Conservation (phyloP, 2,888 invertebrate species). For the Epistrophella euchroma region DNA sequence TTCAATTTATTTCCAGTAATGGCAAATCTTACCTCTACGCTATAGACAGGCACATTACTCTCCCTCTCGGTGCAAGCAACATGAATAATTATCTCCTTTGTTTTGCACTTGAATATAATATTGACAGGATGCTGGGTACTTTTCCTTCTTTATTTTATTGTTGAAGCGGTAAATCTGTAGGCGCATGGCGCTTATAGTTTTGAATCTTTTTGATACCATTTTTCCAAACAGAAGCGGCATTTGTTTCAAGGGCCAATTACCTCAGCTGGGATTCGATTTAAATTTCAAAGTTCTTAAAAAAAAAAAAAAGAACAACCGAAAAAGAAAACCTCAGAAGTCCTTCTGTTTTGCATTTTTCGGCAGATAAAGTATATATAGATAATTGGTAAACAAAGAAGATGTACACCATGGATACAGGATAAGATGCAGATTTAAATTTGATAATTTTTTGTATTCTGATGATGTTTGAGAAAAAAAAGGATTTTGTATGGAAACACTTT, state of each 20-base stretch:
- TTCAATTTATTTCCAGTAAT: slow-evolving; percentile 47
- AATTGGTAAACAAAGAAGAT: slow-evolving; percentile 62
- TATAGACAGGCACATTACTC: slow-evolving; percentile 50
- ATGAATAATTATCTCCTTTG: slow-evolving; percentile 68
- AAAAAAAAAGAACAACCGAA: slow-evolving; percentile 21
- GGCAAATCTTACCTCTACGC: slow-evolving; percentile 34
- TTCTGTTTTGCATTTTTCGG: slow-evolving; percentile 63
- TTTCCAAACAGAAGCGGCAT: slow-evolving; percentile 63
- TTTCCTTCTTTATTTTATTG: background rate
- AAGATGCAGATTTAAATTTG: slow-evolving; percentile 47
- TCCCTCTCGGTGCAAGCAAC: slow-evolving; percentile 34
- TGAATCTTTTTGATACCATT: slow-evolving; percentile 28
- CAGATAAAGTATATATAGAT: slow-evolving; percentile 10
- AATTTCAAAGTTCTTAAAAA: slow-evolving; percentile 15
- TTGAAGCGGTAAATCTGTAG: slow-evolving; percentile 49
- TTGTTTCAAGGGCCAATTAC: slow-evolving; percentile 66
- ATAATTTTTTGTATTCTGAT: background rate
- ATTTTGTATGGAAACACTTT: slow-evolving; percentile 1
- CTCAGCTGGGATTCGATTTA: slow-evolving; percentile 56
- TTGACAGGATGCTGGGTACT: slow-evolving; percentile 59
- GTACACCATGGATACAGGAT: slow-evolving; percentile 39
- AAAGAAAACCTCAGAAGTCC: slow-evolving; percentile 63
- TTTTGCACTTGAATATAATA: slow-evolving; percentile 40
- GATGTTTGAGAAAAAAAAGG: background rate
- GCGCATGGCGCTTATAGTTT: slow-evolving; percentile 69